Evolutionary conservation across 2,888 invertebrate genomes (phyloP).

Genomic region (Gibbula magus): DNA sequence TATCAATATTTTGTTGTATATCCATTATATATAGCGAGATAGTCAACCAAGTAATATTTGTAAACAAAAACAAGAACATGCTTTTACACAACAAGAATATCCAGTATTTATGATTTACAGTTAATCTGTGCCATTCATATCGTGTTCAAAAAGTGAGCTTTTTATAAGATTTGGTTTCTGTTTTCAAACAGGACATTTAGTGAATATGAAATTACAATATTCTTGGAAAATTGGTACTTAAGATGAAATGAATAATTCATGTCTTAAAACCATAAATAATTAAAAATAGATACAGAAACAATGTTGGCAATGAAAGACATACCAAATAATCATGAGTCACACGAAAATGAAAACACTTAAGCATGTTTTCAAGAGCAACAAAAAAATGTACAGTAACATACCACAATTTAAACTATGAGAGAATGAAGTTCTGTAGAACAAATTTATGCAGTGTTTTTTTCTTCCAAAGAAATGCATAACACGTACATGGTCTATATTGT

Average conservation of each 20-base stretch:
- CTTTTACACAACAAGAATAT: too few relatives aligned
- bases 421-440: slow-evolving; percentile 13
- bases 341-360: not conserved
- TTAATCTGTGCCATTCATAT: too few relatives aligned
- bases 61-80: too few relatives aligned
- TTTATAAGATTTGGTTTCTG: too few relatives aligned
- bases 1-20: too few relatives aligned
- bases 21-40: too few relatives aligned
- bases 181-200: too few relatives aligned
- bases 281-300: slow-evolving; percentile 2
- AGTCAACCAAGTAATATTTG: too few relatives aligned
- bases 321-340: not conserved
- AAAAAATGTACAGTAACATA: not conserved
- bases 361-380: not conserved
- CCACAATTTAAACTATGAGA: not conserved
- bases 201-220: too few relatives aligned
- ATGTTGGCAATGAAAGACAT: slow-evolving; percentile 16
- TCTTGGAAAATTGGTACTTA: not conserved
- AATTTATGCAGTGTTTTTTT: not conserved
- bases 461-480: slow-evolving; percentile 5
- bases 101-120: too few relatives aligned
- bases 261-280: not conserved
- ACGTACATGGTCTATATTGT: slow-evolving; percentile 5
- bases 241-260: not conserved
- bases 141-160: too few relatives aligned